Evolutionary conservation across 2,113 vertebrate species (phyloP).

Genomic region (Hemiprocne comata): DNA sequence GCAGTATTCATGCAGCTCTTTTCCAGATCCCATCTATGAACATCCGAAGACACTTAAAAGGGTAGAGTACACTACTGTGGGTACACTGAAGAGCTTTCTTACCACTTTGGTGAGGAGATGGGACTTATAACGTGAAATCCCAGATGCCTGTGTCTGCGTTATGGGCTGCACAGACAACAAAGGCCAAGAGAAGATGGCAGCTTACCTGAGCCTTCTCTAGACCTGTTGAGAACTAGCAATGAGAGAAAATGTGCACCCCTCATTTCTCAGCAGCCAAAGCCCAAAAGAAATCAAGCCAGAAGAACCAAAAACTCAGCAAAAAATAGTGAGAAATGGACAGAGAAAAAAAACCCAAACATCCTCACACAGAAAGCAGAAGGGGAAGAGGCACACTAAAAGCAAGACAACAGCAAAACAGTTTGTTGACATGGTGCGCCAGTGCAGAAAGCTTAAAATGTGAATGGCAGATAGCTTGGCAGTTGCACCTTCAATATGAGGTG

Average conservation of each 20-base stretch:
- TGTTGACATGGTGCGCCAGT: neutral
- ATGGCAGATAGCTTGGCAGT: neutral
- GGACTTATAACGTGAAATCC: neutral
- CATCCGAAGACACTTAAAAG: neutral
- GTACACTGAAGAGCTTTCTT: neutral
- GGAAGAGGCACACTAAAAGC: neutral
- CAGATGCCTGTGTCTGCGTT: neutral
- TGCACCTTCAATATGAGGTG: neutral
- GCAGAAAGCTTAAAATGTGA: neutral
- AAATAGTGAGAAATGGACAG: neutral
- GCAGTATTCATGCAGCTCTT: neutral
- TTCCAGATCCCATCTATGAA: constrained; percentile 5
- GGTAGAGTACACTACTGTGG: neutral
- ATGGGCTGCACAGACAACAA: neutral
- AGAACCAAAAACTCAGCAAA: neutral
- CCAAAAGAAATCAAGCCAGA: neutral
- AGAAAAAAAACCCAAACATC: neutral
- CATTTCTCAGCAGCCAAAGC: neutral
- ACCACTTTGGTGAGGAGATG: neutral
- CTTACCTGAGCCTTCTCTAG: neutral
- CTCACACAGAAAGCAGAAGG: neutral
- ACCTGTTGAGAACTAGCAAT: neutral
- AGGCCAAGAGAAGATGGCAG: neutral
- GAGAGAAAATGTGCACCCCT: neutral
- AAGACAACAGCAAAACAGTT: neutral